A percentile compares a stretch with the other conserved stretches of the same genome.
phyloP scores from a whole-genome alignment of 2,797 vertebrate genomes.

The Argyrosomus regius region DNA sequence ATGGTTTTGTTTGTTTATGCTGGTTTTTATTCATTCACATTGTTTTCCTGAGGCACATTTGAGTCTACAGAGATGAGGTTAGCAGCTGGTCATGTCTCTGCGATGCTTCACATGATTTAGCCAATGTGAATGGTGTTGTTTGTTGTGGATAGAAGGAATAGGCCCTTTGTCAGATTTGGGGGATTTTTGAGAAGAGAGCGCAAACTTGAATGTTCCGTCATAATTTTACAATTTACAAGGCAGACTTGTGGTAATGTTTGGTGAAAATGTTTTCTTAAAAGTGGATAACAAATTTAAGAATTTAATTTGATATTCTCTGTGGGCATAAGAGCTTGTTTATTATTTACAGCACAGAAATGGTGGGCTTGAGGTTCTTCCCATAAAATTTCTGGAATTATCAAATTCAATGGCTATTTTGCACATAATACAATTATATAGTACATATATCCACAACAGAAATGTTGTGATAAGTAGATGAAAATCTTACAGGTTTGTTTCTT shows the following conservation, averaged over 20 bases:
- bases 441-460: background rate
- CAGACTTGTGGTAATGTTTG: constrained; percentile 21
- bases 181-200: constrained; percentile 55
- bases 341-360: background rate
- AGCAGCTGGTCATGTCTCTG: constrained; percentile 74
- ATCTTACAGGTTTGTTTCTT: background rate
- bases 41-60: constrained; percentile 68
- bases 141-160: constrained; percentile 71
- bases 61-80: constrained; percentile 63
- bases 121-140: constrained; percentile 77
- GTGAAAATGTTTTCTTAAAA: constrained; percentile 17
- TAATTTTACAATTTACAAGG: constrained; percentile 29
- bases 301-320: constrained; percentile 24
- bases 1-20: constrained; percentile 72
- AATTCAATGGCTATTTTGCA: background rate
- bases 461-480: background rate
- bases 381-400: background rate
- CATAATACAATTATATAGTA: background rate
- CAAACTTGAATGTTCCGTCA: constrained; percentile 27
- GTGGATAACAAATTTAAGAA: constrained; percentile 2
- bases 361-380: background rate
- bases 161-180: constrained; percentile 66
- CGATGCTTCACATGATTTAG: constrained; percentile 80
- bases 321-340: background rate
- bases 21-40: constrained; percentile 65